These are phyloP conservation scores for Epizoanthus ramosus DNA, from an alignment of 92 coral and sea anemone species.

Conservation along the genomic window DNA sequence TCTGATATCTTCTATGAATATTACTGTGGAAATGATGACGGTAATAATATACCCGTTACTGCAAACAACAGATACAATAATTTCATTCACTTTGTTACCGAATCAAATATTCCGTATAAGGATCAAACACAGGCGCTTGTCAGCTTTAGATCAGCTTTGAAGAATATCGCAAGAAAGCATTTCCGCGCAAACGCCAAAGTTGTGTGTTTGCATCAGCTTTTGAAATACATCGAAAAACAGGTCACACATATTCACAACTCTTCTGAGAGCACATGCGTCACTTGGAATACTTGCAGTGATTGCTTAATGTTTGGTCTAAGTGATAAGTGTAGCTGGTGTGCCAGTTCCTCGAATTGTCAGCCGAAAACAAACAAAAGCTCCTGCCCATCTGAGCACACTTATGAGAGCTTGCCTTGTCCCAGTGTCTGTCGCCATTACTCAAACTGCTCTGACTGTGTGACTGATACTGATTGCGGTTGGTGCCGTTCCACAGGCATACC, in stretches of 20 bases:
- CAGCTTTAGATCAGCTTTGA: background rate
- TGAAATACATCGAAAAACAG: slow-evolving; percentile 20
- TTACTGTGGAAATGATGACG: slow-evolving; percentile 44
- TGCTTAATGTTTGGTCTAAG: slow-evolving; percentile 47
- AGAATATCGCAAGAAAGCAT: background rate
- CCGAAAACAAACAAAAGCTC: background rate
- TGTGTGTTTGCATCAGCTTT: slow-evolving; percentile 38
- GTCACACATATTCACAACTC: background rate
- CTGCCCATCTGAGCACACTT: slow-evolving; percentile 9
- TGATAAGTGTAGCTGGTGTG: slow-evolving; percentile 63
- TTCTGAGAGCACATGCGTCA: slow-evolving; percentile 22
- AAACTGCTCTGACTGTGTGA: slow-evolving; percentile 48
- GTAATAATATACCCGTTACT: background rate
- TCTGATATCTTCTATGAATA: slow-evolving; percentile 51
- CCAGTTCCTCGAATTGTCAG: slow-evolving; percentile 33
- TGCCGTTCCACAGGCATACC: slow-evolving; percentile 11
- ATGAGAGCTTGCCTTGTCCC: slow-evolving; percentile 36
- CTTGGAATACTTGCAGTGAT: slow-evolving; percentile 45
- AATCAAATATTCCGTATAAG: background rate
- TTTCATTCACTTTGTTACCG: slow-evolving; percentile 18
- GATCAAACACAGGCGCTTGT: background rate
- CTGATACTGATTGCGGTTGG: slow-evolving; percentile 52
- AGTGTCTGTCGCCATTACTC: slow-evolving; percentile 22
- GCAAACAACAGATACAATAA: slow-evolving; percentile 24
- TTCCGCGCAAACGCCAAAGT: background rate